A percentile compares a stretch with the other conserved stretches of the same genome.
Evolutionary conservation across 2,113 vertebrate genomes (phyloP).

Genomic region (Lycaon pictus): DNA sequence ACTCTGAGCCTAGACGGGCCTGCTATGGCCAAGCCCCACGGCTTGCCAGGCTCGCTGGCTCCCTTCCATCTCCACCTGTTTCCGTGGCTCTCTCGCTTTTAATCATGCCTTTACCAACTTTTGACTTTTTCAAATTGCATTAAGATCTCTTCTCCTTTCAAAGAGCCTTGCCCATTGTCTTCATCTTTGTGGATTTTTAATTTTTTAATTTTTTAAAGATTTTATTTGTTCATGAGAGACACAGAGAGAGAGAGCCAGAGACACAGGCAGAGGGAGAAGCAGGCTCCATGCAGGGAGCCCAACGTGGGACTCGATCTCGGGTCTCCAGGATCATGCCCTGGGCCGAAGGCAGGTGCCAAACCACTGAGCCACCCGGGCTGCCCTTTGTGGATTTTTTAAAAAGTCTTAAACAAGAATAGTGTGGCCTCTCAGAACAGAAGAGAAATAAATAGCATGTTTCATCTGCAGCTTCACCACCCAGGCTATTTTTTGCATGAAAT

Average conservation of each 20-base stretch:
- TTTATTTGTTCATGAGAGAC: too few relatives aligned
- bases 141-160: not conserved
- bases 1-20: not conserved
- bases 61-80: not conserved
- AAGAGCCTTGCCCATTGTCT: not conserved
- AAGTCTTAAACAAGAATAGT: not conserved
- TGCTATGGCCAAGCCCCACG: not conserved
- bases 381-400: not conserved
- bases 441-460: not conserved
- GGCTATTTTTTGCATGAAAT: not conserved
- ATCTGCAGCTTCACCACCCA: not conserved
- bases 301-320: too few relatives aligned
- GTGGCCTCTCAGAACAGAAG: not conserved
- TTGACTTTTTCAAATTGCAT: not conserved
- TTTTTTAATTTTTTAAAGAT: too few relatives aligned
- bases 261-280: too few relatives aligned
- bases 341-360: too few relatives aligned
- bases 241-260: too few relatives aligned
- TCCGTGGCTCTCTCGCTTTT: not conserved
- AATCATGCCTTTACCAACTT: not conserved
- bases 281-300: too few relatives aligned
- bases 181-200: not conserved
- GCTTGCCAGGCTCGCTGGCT: not conserved
- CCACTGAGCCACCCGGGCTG: too few relatives aligned
- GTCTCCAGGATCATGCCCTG: too few relatives aligned